phyloP scores from a whole-genome alignment of 2,797 vertebrate genomes.

The Tokudaia muenninki region DNA sequence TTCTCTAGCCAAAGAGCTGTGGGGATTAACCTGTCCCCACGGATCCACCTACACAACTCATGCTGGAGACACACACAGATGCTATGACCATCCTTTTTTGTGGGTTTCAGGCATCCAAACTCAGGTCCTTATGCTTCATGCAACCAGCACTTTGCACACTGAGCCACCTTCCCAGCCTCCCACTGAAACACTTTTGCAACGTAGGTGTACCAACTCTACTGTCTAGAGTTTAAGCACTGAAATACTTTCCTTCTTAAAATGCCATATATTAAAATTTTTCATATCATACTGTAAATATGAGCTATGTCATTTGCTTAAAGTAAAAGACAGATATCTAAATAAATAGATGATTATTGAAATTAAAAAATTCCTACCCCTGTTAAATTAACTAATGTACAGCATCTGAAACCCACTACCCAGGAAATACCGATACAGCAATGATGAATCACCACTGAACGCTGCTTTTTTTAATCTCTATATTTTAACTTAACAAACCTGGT shows the following conservation, averaged over 20 bases:
- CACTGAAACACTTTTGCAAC: background rate
- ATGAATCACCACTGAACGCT: background rate
- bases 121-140: background rate
- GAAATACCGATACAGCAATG: background rate
- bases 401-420: background rate
- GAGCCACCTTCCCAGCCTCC: background rate
- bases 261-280: background rate
- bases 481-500: slow-evolving; percentile 11
- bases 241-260: slow-evolving; percentile 33
- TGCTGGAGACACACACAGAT: background rate
- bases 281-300: background rate
- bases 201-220: background rate
- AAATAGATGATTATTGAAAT: slow-evolving; percentile 49
- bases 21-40: background rate
- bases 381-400: background rate
- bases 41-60: too few relatives aligned
- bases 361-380: background rate
- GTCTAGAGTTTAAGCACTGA: slow-evolving; percentile 1
- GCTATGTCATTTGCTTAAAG: background rate
- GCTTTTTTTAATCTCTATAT: background rate
- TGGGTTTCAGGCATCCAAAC: background rate
- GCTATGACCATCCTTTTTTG: background rate
- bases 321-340: background rate
- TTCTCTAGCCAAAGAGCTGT: background rate
- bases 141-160: background rate